Evolutionary conservation across 1,140 invertebrate species (phyloP).

Genomic region (Sminthurides bifidus): DNA sequence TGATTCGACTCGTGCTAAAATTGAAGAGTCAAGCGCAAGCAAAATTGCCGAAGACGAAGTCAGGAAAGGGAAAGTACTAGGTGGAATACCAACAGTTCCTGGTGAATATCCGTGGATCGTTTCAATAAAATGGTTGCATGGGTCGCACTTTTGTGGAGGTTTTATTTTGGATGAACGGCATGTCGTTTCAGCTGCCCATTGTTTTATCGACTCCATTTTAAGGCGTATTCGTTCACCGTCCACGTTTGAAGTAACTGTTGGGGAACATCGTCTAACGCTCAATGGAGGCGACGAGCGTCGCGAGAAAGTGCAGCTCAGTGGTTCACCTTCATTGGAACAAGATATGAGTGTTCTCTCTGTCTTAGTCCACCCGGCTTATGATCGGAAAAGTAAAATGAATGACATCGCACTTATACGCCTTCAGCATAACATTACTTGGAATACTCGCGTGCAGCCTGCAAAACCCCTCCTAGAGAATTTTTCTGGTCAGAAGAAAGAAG

Average conservation of each 20-base stretch:
- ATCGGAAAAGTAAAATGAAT: not conserved
- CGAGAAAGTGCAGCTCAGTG: no score
- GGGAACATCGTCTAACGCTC: not conserved
- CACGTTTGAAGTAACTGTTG: not conserved
- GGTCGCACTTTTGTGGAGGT: constrained; percentile 37
- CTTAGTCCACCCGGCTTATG: not conserved
- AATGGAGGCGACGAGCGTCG: not conserved
- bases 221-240: not conserved
- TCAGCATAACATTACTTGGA: not conserved
- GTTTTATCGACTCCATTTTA: constrained; percentile 17
- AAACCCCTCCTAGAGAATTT: not conserved
- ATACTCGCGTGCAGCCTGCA: not conserved
- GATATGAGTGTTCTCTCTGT: no score
- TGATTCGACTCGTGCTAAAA: no score
- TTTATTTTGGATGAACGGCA: constrained; percentile 35
- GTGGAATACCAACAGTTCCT: not conserved
- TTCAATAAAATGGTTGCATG: constrained; percentile 13
- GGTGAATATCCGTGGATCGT: constrained; percentile 20
- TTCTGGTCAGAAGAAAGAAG: not conserved
- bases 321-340: no score
- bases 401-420: not conserved
- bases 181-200: constrained; percentile 39
- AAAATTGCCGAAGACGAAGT: not conserved
- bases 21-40: no score
- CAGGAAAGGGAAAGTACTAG: not conserved